phyloP scores from a whole-genome alignment of 2,113 vertebrate species.

The Podocnemis expansa region DNA sequence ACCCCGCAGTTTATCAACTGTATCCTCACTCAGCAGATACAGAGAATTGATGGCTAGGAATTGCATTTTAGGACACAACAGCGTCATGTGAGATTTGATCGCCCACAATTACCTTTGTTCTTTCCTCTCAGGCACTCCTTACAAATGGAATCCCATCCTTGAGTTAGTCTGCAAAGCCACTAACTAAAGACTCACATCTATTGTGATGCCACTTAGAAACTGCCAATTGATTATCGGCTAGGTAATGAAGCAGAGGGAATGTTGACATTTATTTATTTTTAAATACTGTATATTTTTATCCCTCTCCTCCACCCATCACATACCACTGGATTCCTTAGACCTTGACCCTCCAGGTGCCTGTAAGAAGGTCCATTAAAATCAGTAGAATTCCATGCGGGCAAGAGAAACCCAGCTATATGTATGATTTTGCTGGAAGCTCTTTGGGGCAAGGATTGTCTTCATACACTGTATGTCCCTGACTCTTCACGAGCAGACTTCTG shows the following conservation, averaged over 20 bases:
- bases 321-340: neutral
- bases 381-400: neutral
- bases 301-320: neutral
- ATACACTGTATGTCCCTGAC: neutral
- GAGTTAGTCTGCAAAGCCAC: neutral
- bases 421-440: neutral
- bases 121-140: neutral
- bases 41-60: neutral
- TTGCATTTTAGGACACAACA: neutral
- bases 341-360: neutral
- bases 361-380: neutral
- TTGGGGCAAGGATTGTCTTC: neutral
- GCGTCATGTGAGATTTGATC: neutral
- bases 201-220: neutral
- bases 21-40: neutral
- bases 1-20: neutral
- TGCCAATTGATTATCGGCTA: neutral
- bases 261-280: neutral
- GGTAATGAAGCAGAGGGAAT: neutral
- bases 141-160: neutral
- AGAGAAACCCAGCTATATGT: neutral
- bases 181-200: neutral
- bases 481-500: neutral
- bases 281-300: neutral
- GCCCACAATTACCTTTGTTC: neutral